Evolutionary conservation across 2,797 vertebrate genomes (phyloP), one percentile per base, ranked within the genome.

Genomic region (Protosalanx chinensis): DNA sequence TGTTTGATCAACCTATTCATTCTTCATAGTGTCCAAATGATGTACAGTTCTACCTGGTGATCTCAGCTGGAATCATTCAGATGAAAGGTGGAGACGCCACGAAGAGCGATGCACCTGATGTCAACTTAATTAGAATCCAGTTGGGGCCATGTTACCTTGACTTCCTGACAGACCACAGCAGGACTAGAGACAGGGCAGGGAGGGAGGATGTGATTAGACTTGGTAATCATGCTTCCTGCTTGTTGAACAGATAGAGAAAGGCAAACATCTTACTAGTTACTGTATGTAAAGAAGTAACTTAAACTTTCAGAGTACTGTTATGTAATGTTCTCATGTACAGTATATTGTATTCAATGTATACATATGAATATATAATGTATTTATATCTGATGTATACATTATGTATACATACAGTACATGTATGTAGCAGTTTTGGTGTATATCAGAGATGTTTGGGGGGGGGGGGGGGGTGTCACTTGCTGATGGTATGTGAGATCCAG

Each of bases 101-200:
- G 63, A 84, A 80, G 76, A 78, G 77, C 76, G 76, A 86, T 88
- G 84, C 88, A 90, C 90, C 89, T 90, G 90, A 87, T 89, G 90
- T 90, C 91, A 91, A 82, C 81, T 90, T 91, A 92, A 93, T 92
- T 91, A 91, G 80, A 88, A 87, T 92, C 87, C 85, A 89, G 88
- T 91, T 90, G 88, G 88, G 58, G 87, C 80, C 86, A n/a, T 71
- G 76, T 82, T 88, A 85, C 86, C 88, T 91, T 91, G 89, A 90
- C 91, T 91, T 90, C 85, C 79, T 70, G 82, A 78, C 85, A 83
- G 89, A 89, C 87, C 88, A 88, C 82, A 83, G 88, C 81, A 84
- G 77, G 80, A 83, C 73, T 68, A 79, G 75, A 89, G 87, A 87
- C 87, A 79, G 82, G 78, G 84, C 84, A 85, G 77, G 37, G 77